Percentiles rank a stretch among this genome's conserved stretches.
These are phyloP conservation scores for Carduelis carduelis DNA, from an alignment of 2,797 vertebrate genomes.

Conservation along the genomic window DNA sequence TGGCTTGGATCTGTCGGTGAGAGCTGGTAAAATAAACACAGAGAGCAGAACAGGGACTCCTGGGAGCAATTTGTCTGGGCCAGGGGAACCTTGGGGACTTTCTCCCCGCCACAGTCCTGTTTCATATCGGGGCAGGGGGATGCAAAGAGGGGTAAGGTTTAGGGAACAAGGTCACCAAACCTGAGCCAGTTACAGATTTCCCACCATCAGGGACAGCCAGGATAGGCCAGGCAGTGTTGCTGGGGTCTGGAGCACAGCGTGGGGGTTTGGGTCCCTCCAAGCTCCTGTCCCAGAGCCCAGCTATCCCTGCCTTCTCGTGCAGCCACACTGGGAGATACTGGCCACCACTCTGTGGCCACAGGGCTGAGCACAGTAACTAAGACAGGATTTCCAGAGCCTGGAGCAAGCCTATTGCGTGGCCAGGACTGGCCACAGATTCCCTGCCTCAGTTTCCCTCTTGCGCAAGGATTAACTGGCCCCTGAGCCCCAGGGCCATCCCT, in stretches of 20 bases:
- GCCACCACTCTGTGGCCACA: accelerated
- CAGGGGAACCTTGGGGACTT: neutral
- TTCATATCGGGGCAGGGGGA: neutral
- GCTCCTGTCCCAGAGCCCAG: accelerated
- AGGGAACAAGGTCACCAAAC: neutral
- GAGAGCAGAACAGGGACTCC: neutral
- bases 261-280: neutral
- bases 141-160: neutral
- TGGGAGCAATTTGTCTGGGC: conserved; percentile 25
- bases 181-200: neutral
- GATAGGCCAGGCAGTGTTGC: neutral
- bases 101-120: neutral
- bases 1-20: neutral
- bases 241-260: neutral
- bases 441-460: neutral
- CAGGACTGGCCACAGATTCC: neutral
- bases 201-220: accelerated
- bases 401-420: accelerated
- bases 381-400: neutral
- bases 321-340: accelerated
- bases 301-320: accelerated
- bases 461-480: neutral
- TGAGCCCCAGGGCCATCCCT: neutral
- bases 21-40: conserved; percentile 58
- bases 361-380: neutral